phyloP scores from a whole-genome alignment of 2,888 invertebrate species.

The Erebia palarica region DNA sequence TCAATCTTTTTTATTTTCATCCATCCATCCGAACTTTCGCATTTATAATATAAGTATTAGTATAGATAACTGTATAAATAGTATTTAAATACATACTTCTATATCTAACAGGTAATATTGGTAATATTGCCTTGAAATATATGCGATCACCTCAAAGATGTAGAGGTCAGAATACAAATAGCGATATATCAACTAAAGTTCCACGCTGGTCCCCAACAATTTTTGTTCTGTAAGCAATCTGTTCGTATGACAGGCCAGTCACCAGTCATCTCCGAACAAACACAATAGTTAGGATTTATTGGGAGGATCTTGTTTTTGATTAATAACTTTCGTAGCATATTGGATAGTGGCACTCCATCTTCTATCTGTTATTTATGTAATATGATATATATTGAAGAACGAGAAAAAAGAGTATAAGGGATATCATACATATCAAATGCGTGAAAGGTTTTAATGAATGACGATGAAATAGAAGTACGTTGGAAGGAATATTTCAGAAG shows the following conservation, averaged over 20 bases:
- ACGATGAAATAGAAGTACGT: no score
- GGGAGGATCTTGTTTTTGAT: constrained; percentile 2
- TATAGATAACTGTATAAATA: no score
- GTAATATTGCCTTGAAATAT: neutral
- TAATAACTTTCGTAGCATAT: constrained; percentile 10
- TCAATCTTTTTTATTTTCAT: no score
- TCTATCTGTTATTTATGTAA: neutral
- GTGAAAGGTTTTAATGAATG: no score
- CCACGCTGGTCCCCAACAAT: neutral
- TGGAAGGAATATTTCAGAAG: no score
- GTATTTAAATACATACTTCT: no score
- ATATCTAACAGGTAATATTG: no score
- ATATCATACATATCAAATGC: no score
- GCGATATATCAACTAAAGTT: constrained; percentile 7
- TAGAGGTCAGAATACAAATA: constrained; percentile 4
- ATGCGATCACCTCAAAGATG: neutral
- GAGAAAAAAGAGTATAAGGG: no score
- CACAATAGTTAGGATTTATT: constrained; percentile 7
- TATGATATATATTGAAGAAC: no score
- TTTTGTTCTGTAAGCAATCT: constrained; percentile 5
- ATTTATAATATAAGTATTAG: no score
- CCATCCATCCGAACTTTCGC: no score
- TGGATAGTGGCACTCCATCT: neutral
- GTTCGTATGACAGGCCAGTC: constrained; percentile 6
- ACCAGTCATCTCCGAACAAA: constrained; percentile 10